phyloP scores from a whole-genome alignment of 2,888 invertebrate genomes.

The Andrena marginata region DNA sequence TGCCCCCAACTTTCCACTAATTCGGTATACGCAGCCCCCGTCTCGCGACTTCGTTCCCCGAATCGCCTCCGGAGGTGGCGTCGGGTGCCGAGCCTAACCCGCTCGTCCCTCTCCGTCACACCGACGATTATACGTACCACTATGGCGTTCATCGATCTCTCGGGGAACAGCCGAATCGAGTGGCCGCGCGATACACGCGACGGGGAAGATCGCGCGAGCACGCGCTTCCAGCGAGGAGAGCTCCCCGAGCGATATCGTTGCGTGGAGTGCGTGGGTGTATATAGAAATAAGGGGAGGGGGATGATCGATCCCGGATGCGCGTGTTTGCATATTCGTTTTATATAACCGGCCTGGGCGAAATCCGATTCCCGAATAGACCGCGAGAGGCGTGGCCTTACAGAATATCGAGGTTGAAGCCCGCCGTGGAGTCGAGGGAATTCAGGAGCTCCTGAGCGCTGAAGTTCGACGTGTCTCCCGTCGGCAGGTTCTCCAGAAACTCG shows the following conservation, averaged over 20 bases:
- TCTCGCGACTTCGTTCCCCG: background rate
- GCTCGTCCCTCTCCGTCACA: background rate
- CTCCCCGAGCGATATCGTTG: constrained; percentile 18
- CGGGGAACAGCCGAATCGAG: constrained; percentile 17
- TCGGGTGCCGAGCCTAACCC: background rate
- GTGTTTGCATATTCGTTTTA: constrained; percentile 22
- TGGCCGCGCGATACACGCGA: constrained; percentile 1
- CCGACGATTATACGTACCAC: constrained; percentile 27
- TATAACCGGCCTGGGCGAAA: constrained; percentile 39
- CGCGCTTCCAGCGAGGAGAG: background rate
- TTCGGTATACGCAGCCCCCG: background rate
- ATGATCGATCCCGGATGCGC: constrained; percentile 41
- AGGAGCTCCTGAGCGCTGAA: constrained; percentile 93
- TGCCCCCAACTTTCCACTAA: constrained; percentile 11
- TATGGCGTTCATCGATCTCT: constrained; percentile 24
- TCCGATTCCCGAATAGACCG: constrained; percentile 59
- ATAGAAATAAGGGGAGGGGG: background rate
- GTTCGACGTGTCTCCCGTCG: constrained; percentile 90
- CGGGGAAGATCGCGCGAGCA: background rate
- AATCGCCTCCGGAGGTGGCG: background rate
- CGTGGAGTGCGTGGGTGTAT: constrained; percentile 9
- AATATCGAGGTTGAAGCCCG: constrained; percentile 85
- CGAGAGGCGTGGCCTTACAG: constrained; percentile 75
- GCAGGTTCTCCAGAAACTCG: constrained; percentile 94
- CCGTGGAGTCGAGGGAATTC: constrained; percentile 92